Base-by-base conservation (phyloP, 2,888 invertebrate genomes). In the Cerastoderma edule region DNA sequence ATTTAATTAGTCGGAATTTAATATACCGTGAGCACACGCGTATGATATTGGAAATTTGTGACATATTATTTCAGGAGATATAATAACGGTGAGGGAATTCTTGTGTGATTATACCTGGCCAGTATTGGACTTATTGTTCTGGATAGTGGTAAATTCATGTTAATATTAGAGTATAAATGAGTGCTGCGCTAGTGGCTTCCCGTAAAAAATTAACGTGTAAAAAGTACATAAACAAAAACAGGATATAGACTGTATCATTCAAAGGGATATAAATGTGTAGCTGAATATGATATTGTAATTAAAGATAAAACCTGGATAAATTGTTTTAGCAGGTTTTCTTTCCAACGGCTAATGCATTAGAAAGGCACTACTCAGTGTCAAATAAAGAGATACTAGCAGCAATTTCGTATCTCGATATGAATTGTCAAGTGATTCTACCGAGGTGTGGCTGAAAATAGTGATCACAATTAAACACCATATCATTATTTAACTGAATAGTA, bases 1-100 rank as follows among this genome's bases (percentile, higher is more conserved):
- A 39, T 60, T 60, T 39, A 60, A 60, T 60, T 60, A 50, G 60
- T 39, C 32, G n/a, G 57, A 32, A 60, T 60, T 60, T 22, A 60
- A 60, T 6, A 22, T 39, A 24, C n/a, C 24, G 60, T 60, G 39
- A 39, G 13, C 32, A 60, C 24, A 60, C 27, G 24, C 39, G 24
- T 10, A 39, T 32, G 16, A 19, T 39, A 60, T 39, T 39, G 60
- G 60, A 39, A 60, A n/a, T n/a, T 39, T 60, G 27, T 39, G 24
- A 39, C 19, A 10, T 33, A n/a, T 60, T 19, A 22, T 60, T 35
- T 10, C 35, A 13, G 60, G 10, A 27, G 2, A 10, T 24, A 33
- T 32, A 33, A 60, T 10, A 32, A 56, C 39, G 39, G 24, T n/a
- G n/a, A n/a, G n/a, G n/a, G n/a, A n/a, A n/a, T n/a, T n/a, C n/a